phyloP scores from a whole-genome alignment of 1,140 invertebrate genomes.

The Trichomalopsis sarcophagae region DNA sequence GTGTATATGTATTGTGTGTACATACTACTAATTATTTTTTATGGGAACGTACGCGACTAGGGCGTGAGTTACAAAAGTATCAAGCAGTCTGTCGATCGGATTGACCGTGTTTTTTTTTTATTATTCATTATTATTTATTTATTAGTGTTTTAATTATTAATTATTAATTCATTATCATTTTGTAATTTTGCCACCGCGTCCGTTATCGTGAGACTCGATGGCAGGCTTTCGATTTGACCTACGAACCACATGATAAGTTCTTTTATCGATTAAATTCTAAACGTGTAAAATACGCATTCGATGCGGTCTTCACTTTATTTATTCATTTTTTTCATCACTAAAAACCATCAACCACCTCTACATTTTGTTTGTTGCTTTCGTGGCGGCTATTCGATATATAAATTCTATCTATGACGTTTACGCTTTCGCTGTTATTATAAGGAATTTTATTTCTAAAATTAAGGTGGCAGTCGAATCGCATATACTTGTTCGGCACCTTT shows the following conservation, averaged over 20 bases:
- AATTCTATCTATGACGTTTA: conserved; percentile 48
- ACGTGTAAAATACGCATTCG: conserved; percentile 29
- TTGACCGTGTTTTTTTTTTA: conserved; percentile 29
- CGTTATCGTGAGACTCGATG: conserved; percentile 30
- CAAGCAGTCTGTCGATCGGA: conserved; percentile 48
- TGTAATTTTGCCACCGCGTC: conserved; percentile 8
- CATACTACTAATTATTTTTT: conserved; percentile 21
- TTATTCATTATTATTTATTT: conserved; percentile 34
- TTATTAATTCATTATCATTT: conserved; percentile 25
- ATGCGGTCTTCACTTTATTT: not conserved
- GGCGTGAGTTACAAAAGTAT: conserved; percentile 48
- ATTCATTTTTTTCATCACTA: not conserved
- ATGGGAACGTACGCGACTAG: conserved; percentile 10
- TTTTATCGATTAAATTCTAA: conserved; percentile 52
- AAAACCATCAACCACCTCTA: conserved; percentile 21
- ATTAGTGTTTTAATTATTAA: conserved; percentile 6
- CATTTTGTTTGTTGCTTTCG: conserved; percentile 42
- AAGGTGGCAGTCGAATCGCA: conserved; percentile 63
- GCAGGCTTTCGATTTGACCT: conserved; percentile 8
- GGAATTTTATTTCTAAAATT: conserved; percentile 49
- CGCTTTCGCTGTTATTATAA: conserved; percentile 39
- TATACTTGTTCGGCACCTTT: conserved; percentile 45
- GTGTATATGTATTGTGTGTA: not conserved
- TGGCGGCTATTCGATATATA: conserved; percentile 50
- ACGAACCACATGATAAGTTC: conserved; percentile 20